Base-by-base conservation (phyloP, 2,113 vertebrate species). In the Prietella phreatophila region DNA sequence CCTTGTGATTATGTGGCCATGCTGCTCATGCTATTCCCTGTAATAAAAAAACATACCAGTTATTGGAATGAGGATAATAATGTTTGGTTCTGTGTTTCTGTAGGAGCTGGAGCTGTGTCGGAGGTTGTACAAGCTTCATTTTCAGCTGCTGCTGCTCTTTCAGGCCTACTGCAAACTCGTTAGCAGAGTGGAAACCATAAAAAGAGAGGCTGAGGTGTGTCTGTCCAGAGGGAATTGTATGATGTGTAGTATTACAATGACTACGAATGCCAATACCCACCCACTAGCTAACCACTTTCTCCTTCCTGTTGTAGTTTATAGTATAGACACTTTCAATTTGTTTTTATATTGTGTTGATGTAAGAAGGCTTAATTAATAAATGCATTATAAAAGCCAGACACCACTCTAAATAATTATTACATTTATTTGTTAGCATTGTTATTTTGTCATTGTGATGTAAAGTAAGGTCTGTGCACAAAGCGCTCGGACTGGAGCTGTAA, bases 111-210 rank as follows among this genome's bases (percentile, higher is more conserved):
- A 99, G 93, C 93, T 99, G 87, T 99, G 98, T 92, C 96, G 98
- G 86, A 94, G 98, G 89, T 94, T 99, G 25, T 99, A 99, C 92
- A 99, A 99, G 92, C 92, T 99, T 90, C 98, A 99, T 94, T 99
- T 99, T 91, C 98, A 99, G 93, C 94, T 99, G 93, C 95, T 99
- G 88, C 97, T 99, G 93, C 96, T 99, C 85, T 99, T 99, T 93
- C 98, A 99, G 94, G 97, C 98, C 85, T 99, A 99, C 90, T 98
- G 97, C 91, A 99, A 99, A 93, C 97, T 99, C 89, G 96, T 99
- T 95, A 97, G 93, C 94, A 96, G 96, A 94, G 97, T 99, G 90
- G 97, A 99, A 90, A 95, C 95, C 86, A 97, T 99, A 91, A 98
- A 96, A 94, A 97, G 97, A 90, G 97, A 98, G 95, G 95, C 97